Base-by-base conservation (phyloP, 2,888 invertebrate genomes). In the Labia minor region DNA sequence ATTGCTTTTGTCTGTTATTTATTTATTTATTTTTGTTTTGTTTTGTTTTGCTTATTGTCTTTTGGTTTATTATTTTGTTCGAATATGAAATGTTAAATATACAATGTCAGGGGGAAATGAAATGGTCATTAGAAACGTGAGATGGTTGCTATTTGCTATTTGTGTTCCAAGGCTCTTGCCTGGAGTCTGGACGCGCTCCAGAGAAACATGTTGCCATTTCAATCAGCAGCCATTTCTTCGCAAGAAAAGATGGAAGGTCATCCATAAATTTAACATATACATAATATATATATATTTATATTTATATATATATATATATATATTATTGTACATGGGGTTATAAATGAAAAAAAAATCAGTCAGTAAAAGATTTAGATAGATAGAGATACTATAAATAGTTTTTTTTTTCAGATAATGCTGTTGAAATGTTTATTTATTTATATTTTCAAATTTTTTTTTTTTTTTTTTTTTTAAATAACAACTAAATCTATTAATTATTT, bases 81-180 rank as follows among this genome's bases (percentile, higher is more conserved):
- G 11, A 33, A 33, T 49, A 49, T 49, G 49, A 49, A 49, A 49
- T 49, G 49, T 14, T 49, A 49, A 26, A 49, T 49, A 49, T 49
- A 49, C 49, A 16, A 49, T 49, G 49, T 49, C 49, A 49, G 49
- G 49, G 49, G 3, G 49, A 49, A 49, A 49, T 49, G 49, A 49
- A 49, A 49, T 49, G 49, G 49, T 49, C 49, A 49, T 49, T 49
- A 49, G 49, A 49, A 49, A 49, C 49, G 49, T 49, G 49, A 49
- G 49, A 49, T 49, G 49, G n/a, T 49, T 49, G 49, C 49, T 49
- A 49, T 49, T 49, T 16, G 49, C 49, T 49, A 49, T 49, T 49
- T 49, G 49, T 49, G 49, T 49, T 49, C 49, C 49, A 49, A 49
- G 49, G 49, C 49, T 49, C 14, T 49, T 49, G 49, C 49, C 49